phyloP scores from a whole-genome alignment of 2,888 invertebrate species.

The Cosmorhoe ocellata region DNA sequence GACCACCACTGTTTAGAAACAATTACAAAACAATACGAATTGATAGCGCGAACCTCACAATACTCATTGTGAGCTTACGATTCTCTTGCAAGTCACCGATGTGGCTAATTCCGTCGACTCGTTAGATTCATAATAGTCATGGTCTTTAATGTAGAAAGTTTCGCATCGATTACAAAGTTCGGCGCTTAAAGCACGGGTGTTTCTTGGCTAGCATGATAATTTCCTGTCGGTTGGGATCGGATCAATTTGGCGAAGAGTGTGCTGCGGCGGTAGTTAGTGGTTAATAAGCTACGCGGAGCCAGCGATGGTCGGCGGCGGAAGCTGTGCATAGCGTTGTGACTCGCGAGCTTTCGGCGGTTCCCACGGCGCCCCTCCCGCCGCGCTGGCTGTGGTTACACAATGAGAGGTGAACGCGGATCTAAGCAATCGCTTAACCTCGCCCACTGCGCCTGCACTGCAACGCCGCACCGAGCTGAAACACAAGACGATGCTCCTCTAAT shows the following conservation, averaged over 20 bases:
- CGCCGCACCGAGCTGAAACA: conserved; percentile 33
- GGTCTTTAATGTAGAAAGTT: conserved; percentile 47
- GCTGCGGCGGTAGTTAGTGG: conserved; percentile 42
- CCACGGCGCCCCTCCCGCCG: conserved; percentile 69
- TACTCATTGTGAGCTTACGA: conserved; percentile 64
- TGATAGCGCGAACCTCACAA: conserved; percentile 70
- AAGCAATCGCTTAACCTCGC: conserved; percentile 83
- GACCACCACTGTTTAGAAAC: conserved; percentile 69
- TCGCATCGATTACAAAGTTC: conserved; percentile 32
- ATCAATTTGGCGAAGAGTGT: conserved; percentile 63
- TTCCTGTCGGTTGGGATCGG: conserved; percentile 68
- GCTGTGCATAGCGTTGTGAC: conserved; percentile 59
- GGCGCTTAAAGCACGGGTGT: conserved; percentile 39
- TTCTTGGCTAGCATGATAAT: conserved; percentile 58
- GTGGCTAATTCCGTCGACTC: conserved; percentile 32
- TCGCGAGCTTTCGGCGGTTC: conserved; percentile 79
- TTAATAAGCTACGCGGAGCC: conserved; percentile 62
- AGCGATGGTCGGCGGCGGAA: conserved; percentile 67
- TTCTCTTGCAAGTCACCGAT: conserved; percentile 43
- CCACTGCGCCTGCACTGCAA: conserved; percentile 66
- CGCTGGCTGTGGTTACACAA: conserved; percentile 72
- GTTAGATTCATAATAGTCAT: conserved; percentile 38
- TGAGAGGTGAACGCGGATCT: conserved; percentile 82
- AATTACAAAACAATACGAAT: conserved; percentile 78
- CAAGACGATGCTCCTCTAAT: conserved; percentile 42